Evolutionary conservation across 2,113 vertebrate genomes (phyloP), one percentile per base, ranked within the genome.

Genomic region (Trochalopteron elliotii): DNA sequence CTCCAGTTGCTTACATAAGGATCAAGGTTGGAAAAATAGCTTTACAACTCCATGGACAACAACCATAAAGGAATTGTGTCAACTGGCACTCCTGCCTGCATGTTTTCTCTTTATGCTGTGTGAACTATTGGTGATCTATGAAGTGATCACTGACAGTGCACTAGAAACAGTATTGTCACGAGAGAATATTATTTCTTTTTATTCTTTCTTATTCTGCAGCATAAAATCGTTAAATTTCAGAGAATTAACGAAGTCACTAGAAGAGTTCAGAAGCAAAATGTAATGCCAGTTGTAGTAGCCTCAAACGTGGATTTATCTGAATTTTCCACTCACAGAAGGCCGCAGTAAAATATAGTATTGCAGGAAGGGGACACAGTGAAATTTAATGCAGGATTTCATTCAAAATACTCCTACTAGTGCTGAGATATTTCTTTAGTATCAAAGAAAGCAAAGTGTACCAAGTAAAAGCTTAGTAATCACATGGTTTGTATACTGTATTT

Each of bases 1-100:
- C 83, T 88, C 53, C 83, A 90, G 65, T 93, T 84, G 60, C 78
- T 95, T 94, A 96, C 84, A 83, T 52, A 78, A 87, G 88, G 90
- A 86, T 94, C 94, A 96, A 78, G 79, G 80, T 81, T 93, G 79
- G 52, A 65, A 96, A 95, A 96, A 92, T 57, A 94, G 60, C 88
- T 93, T 93, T 93, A 89, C 85, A 95, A 42, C 44, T 59, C 72
- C 56, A 30, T 0, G 10, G 53, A 91, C 83, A 92, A 49, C 55
- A 93, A 23, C 40, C 72, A 33, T 83, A 96, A 90, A 96, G 52
- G 90, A 59, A 75, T 55, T 80, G n/a, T 96, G 85, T 86, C 76
- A 94, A 40, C 69, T 49, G 53, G 28, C 81, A 72, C 37, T 90
- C 81, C 70, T 93, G 60, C 47, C 68, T 85, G 24, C 22, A 11